Evolutionary conservation across 2,113 vertebrate species (phyloP).

Genomic region (Sebastes fasciatus): DNA sequence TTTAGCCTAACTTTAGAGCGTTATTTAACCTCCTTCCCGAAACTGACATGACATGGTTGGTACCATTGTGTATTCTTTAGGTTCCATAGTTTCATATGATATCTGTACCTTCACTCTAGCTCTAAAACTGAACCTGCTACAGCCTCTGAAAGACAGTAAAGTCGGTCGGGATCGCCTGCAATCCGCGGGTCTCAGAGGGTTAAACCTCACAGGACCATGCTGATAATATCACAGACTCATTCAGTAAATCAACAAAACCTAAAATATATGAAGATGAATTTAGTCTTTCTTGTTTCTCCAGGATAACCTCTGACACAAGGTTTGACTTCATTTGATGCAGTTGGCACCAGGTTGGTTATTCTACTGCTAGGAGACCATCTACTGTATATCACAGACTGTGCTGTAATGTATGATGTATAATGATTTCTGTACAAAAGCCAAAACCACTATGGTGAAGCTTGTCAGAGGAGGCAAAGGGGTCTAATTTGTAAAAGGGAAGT

Average conservation of each 20-base stretch:
- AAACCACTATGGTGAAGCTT: constrained; percentile 26
- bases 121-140: no score
- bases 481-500: constrained; percentile 54
- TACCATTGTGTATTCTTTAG: no score
- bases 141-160: no score
- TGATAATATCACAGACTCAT: constrained; percentile 22
- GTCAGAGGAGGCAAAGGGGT: constrained; percentile 38
- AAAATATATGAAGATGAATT: constrained; percentile 27
- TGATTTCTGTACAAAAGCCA: constrained; percentile 41
- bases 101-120: no score
- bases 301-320: constrained; percentile 26
- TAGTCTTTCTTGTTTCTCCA: constrained; percentile 32
- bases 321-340: constrained; percentile 42
- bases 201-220: background rate
- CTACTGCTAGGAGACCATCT: constrained; percentile 36
- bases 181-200: background rate
- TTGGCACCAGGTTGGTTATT: constrained; percentile 34
- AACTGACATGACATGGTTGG: no score
- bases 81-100: no score
- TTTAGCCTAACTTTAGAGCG: no score
- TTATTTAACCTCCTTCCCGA: no score
- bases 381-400: constrained; percentile 14
- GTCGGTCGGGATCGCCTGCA: no score
- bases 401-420: constrained; percentile 13
- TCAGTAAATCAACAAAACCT: constrained; percentile 29